Base-by-base conservation (phyloP, 2,797 vertebrate species). In the Ctenochaetus hawaiiensis region DNA sequence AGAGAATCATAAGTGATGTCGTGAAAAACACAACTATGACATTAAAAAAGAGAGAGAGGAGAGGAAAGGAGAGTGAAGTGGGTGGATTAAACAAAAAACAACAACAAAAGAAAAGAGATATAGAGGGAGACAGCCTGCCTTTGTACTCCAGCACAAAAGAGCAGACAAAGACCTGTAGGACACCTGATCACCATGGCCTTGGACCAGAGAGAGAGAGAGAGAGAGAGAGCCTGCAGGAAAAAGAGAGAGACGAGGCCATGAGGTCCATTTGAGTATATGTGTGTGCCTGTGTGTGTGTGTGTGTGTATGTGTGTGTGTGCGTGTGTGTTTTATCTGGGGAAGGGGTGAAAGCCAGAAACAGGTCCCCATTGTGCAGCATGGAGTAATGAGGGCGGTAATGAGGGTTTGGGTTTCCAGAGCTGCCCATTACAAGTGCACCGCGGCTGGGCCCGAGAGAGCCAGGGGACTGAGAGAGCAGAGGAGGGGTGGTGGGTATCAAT, bases 371-470 rank as follows among this genome's bases (percentile, higher is more conserved):
- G 93, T 94, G 87, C 72, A 78, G 75, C 59, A 10, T 14, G 56
- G 87, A 85, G 81, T 93, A 93, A 94, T 92, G 90, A 93, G 82
- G 89, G 84, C 79, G 77, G 83, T 93, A 94, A 94, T 94, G 91
- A 93, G 84, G 92, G 91, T 83, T 93, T 89, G 81, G 81, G 88
- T 94, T 93, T 93, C 93, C 85, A 89, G 72, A 81, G 80, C 79
- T 84, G 85, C 82, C 79, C 75, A 85, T 87, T 90, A 89, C 87
- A 91, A 88, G 86, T 75, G 84, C 83, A 88, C 81, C 72, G 44
- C 44, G 68, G 77, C 84, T 63, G 54, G 72, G 53, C 87, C 81
- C 49, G 6, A 67, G 71, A 80, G 87, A 91, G 81, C 72, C 74
- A 64, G 66, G 72, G 78, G 78, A 78, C 77, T 11, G 66, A 37